These are phyloP conservation scores for Drosophila paulistorum DNA, from an alignment of 1,140 invertebrate species.

Conservation along the genomic window DNA sequence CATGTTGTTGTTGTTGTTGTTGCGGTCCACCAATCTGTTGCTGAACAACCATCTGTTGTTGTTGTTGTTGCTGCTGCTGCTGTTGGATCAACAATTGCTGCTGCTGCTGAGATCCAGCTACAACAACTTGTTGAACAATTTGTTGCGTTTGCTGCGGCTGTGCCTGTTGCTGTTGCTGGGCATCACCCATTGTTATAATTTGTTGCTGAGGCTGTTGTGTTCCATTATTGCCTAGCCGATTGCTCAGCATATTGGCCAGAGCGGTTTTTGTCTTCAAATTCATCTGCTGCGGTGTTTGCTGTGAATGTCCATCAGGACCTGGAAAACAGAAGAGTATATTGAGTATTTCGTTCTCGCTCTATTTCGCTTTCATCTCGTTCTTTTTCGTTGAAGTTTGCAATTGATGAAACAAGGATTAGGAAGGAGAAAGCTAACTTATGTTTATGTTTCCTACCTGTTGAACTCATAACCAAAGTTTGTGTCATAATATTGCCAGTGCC, in stretches of 20 bases:
- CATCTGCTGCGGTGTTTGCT: slow-evolving; percentile 83
- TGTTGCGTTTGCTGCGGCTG: slow-evolving; percentile 53
- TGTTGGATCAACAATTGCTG: slow-evolving; percentile 44
- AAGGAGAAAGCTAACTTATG: too few species aligned
- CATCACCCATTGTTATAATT: slow-evolving; percentile 79
- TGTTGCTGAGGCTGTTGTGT: slow-evolving; percentile 83
- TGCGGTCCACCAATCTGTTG: slow-evolving; percentile 50
- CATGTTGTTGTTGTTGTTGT: slow-evolving; percentile 78
- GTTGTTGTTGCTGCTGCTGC: slow-evolving; percentile 46
- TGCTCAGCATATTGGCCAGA: slow-evolving; percentile 96
- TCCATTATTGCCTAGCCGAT: slow-evolving; percentile 88
- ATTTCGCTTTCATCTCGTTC: background rate
- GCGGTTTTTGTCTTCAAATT: slow-evolving; percentile 97
- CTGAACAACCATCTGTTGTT: slow-evolving; percentile 64
- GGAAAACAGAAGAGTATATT: background rate
- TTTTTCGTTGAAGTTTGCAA: too few species aligned
- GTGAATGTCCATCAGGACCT: slow-evolving; percentile 72
- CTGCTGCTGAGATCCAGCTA: slow-evolving; percentile 56
- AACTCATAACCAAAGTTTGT: slow-evolving; percentile 84
- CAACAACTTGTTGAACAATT: slow-evolving; percentile 75
- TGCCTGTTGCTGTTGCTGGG: slow-evolving; percentile 85
- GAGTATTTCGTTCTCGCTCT: background rate
- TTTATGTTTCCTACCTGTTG: slow-evolving; percentile 80
- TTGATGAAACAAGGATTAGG: too few species aligned
- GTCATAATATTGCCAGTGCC: slow-evolving; percentile 62